A percentile compares a stretch with the other conserved stretches of the same genome.
Conservation (phyloP, 1,140 invertebrate genomes). For the Listronotus oregonensis region DNA sequence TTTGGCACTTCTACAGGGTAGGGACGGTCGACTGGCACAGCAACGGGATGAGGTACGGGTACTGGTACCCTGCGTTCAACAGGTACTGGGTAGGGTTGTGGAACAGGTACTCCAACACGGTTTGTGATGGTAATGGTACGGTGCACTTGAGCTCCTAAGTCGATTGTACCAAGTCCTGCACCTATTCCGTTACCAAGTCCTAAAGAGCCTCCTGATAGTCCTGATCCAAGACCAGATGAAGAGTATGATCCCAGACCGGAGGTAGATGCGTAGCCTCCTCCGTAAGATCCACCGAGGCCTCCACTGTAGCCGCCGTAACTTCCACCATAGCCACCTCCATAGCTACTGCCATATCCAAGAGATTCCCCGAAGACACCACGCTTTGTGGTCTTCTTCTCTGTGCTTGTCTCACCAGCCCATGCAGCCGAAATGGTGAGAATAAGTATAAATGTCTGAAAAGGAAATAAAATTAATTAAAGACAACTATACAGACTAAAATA, state of each 20-base stretch:
- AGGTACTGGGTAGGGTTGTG: slow-evolving; percentile 45
- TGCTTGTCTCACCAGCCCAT: slow-evolving; percentile 7
- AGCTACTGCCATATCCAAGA: slow-evolving; percentile 31
- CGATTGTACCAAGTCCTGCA: slow-evolving; percentile 21
- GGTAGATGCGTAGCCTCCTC: slow-evolving; percentile 10
- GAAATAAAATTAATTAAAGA: too few relatives aligned
- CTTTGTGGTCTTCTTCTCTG: slow-evolving; percentile 25
- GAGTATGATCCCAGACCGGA: slow-evolving; percentile 2
- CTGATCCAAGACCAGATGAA: slow-evolving; percentile 10
- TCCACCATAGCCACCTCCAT: slow-evolving; percentile 17
- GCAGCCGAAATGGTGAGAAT: slow-evolving; percentile 1
- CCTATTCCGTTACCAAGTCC: slow-evolving; percentile 20
- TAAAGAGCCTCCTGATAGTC: slow-evolving; percentile 14
- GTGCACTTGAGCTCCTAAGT: slow-evolving; percentile 43
- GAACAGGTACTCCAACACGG: slow-evolving; percentile 40
- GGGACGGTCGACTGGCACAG: slow-evolving; percentile 35
- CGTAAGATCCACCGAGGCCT: neutral
- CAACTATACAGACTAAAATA: too few relatives aligned
- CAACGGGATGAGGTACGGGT: slow-evolving; percentile 25
- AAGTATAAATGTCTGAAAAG: slow-evolving; percentile 3
- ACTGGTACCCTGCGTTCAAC: slow-evolving; percentile 35
- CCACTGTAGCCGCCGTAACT: neutral
- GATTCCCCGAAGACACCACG: slow-evolving; percentile 41
- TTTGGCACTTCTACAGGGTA: slow-evolving; percentile 40
- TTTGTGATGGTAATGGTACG: slow-evolving; percentile 44